A percentile compares a stretch with the other conserved stretches of the same genome.
These are phyloP conservation scores for Drosophila persimilis DNA, from an alignment of 1,140 invertebrate genomes.

Conservation along the genomic window DNA sequence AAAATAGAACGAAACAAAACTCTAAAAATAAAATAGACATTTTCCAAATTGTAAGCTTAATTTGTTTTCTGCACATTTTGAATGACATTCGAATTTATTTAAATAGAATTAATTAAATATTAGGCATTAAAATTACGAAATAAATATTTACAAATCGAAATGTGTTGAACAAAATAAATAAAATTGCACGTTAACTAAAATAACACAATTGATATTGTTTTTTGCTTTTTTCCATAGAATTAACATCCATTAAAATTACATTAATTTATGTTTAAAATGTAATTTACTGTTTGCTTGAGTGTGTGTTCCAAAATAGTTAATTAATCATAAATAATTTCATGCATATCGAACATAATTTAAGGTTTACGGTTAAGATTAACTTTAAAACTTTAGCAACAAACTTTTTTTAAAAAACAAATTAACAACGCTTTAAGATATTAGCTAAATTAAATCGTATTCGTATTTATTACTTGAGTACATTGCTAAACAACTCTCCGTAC, in stretches of 20 bases:
- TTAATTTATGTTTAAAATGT: conserved; percentile 19
- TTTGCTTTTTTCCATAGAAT: conserved; percentile 27
- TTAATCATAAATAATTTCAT: conserved; percentile 50
- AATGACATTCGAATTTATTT: conserved; percentile 76
- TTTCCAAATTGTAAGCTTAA: conserved; percentile 20
- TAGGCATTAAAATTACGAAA: conserved; percentile 58
- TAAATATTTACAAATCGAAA: conserved; percentile 79
- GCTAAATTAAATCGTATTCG: conserved; percentile 58
- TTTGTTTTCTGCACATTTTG: conserved; percentile 70
- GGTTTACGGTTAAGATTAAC: conserved; percentile 56
- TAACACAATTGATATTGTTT: conserved; percentile 65
- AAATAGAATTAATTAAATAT: conserved; percentile 50
- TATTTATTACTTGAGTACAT: conserved; percentile 38
- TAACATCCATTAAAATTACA: conserved; percentile 35
- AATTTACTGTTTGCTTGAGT: conserved; percentile 28
- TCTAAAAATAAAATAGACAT: conserved; percentile 3
- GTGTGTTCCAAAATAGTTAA: conserved; percentile 13
- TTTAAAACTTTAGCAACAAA: conserved; percentile 76
- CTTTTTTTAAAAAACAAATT: conserved; percentile 76
- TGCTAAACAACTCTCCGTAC: conserved; percentile 36
- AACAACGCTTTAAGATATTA: conserved; percentile 72
- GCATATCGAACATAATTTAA: conserved; percentile 47
- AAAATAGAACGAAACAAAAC: no score
- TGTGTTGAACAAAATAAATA: conserved; percentile 69
- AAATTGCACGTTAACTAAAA: conserved; percentile 77